Conservation (phyloP, 2,113 vertebrate species). For the Corynorhinus townsendii region DNA sequence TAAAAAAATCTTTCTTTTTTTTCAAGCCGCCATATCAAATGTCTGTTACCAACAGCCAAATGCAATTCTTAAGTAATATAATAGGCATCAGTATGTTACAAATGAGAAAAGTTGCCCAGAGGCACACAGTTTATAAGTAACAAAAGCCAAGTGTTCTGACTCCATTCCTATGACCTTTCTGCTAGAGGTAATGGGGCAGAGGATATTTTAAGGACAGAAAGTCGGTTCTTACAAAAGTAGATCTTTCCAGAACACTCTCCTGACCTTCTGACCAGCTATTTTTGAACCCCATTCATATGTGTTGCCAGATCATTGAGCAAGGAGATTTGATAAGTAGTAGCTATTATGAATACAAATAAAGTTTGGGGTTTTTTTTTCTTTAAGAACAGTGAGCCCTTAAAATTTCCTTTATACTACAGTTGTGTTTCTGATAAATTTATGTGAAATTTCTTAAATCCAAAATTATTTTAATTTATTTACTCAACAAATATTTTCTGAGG, state of each 20-base stretch:
- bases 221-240: conserved; percentile 11
- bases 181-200: neutral
- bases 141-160: neutral
- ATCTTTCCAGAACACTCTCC: neutral
- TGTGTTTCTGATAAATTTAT: neutral
- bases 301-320: neutral
- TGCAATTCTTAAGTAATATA: neutral
- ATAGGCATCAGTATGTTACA: neutral
- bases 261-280: conserved; percentile 23
- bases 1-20: neutral
- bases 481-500: neutral
- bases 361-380: neutral
- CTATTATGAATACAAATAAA: neutral
- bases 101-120: neutral
- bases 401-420: neutral
- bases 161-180: conserved; percentile 33
- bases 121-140: neutral
- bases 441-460: neutral
- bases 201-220: conserved; percentile 42
- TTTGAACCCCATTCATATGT: neutral
- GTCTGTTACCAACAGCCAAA: neutral
- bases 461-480: neutral
- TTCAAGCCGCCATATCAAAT: neutral
- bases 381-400: neutral
- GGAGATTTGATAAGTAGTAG: neutral